phyloP scores from a whole-genome alignment of 2,113 vertebrate genomes.

The Grallaria varia region DNA sequence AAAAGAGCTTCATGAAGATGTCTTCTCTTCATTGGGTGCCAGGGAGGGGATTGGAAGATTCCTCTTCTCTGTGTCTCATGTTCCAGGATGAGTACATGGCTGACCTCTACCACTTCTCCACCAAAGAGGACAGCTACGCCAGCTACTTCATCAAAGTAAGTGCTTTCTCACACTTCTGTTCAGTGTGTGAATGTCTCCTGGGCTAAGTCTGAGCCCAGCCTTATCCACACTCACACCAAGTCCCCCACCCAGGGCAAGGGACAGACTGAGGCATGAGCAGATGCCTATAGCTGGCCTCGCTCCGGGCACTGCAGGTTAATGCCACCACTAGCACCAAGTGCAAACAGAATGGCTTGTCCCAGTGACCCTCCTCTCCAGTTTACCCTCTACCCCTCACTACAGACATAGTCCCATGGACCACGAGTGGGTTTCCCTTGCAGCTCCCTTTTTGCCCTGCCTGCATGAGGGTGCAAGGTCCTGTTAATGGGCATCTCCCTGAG shows the following conservation, averaged over 20 bases:
- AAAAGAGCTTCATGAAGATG: neutral
- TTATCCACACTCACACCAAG: neutral
- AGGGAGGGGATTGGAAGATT: neutral
- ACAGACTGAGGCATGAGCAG: neutral
- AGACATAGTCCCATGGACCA: neutral
- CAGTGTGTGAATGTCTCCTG: rapidly evolving
- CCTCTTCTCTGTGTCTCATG: neutral
- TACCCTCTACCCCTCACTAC: neutral
- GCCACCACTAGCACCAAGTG: neutral
- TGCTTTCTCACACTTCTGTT: neutral
- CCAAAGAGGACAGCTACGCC: slow-evolving; percentile 92
- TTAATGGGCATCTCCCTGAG: neutral
- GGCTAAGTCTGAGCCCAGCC: neutral
- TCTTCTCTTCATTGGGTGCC: neutral
- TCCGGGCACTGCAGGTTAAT: neutral
- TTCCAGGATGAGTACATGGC: slow-evolving; percentile 92
- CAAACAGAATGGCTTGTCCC: neutral
- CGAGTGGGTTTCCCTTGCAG: neutral
- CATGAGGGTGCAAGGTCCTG: neutral
- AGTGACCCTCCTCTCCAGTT: neutral
- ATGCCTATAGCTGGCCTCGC: neutral
- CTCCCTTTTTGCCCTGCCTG: neutral
- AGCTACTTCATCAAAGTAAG: slow-evolving; percentile 92
- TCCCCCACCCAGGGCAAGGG: neutral
- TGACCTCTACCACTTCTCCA: slow-evolving; percentile 94